These are phyloP conservation scores for Thalassoma bifasciatum DNA, from an alignment of 2,113 vertebrate genomes.

Conservation along the genomic window DNA sequence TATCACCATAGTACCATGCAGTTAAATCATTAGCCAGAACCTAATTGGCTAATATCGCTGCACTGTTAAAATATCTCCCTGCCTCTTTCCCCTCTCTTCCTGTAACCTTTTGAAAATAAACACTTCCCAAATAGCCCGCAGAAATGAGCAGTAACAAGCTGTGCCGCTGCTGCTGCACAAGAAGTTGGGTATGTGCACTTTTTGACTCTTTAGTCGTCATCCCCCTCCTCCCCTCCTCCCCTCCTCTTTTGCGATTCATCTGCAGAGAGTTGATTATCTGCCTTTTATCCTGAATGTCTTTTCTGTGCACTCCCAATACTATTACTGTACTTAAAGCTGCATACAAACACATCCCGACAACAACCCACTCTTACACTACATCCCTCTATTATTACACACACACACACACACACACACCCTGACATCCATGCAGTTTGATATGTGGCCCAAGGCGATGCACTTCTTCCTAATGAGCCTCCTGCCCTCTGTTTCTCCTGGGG, in stretches of 20 bases:
- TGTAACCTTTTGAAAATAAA: conserved; percentile 64
- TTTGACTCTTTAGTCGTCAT: conserved; percentile 50
- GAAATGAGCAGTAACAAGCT: conserved; percentile 50
- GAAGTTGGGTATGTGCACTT: conserved; percentile 52
- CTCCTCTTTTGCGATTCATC: conserved; percentile 19
- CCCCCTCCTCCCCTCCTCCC: conserved; percentile 10
- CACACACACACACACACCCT: conserved; percentile 45
- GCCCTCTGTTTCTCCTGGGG: conserved; percentile 66
- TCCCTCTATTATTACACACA: conserved; percentile 27
- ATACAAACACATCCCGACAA: conserved; percentile 51
- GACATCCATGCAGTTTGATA: conserved; percentile 67
- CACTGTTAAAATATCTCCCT: conserved; percentile 40
- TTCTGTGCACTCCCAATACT: conserved; percentile 23
- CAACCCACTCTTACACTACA: conserved; percentile 36
- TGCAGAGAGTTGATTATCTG: conserved; percentile 53
- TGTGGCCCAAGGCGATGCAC: conserved; percentile 70
- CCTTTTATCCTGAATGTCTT: conserved; percentile 30
- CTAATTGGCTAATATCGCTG: conserved; percentile 64
- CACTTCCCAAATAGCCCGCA: conserved; percentile 55
- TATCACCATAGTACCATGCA: conserved; percentile 58
- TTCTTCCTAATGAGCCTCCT: conserved; percentile 77
- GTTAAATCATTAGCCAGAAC: conserved; percentile 72
- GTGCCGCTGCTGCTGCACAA: conserved; percentile 19
- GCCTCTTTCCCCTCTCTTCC: conserved; percentile 30
- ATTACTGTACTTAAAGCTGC: conserved; percentile 33